A percentile compares a stretch with the other conserved stretches of the same genome.
Conservation (phyloP, 2,888 invertebrate genomes). For the Ormyrus labotus region DNA sequence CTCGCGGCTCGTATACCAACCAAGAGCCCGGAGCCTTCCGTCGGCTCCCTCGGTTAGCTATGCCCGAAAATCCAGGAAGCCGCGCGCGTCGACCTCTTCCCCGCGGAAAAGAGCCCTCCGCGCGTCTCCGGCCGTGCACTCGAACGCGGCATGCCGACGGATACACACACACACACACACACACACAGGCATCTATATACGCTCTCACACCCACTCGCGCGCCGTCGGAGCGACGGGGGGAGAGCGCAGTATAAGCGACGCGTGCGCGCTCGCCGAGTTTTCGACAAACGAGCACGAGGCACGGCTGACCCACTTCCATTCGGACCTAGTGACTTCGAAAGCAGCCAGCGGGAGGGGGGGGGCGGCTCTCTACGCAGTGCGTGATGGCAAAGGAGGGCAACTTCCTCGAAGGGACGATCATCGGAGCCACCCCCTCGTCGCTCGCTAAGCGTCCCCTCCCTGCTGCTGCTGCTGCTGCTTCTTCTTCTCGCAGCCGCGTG, state of each 20-base stretch:
- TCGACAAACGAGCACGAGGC: constrained; percentile 24
- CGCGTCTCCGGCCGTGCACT: no score
- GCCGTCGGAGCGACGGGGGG: not conserved
- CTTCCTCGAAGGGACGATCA: not conserved
- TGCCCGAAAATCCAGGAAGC: constrained; percentile 1
- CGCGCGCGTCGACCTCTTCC: not conserved
- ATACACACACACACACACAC: not conserved
- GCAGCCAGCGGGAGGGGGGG: not conserved
- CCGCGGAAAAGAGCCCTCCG: not conserved
- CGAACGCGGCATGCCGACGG: not conserved
- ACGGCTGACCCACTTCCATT: constrained; percentile 44
- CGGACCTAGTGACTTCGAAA: constrained; percentile 38
- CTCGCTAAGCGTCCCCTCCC: not conserved
- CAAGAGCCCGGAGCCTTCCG: not conserved
- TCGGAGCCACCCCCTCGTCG: not conserved
- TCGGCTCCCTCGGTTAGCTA: not conserved
- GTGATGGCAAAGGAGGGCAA: not conserved
- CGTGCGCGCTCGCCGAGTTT: constrained; percentile 38
- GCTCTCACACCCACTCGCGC: no score
- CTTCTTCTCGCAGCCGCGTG: not conserved
- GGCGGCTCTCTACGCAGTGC: constrained; percentile 27
- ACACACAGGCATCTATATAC: no score
- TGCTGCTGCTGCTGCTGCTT: no score
- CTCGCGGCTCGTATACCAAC: not conserved
- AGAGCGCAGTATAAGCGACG: constrained; percentile 5